A percentile compares a stretch with the other conserved stretches of the same genome.
Conservation (phyloP, 2,797 vertebrate species). For the Oreortyx pictus region DNA sequence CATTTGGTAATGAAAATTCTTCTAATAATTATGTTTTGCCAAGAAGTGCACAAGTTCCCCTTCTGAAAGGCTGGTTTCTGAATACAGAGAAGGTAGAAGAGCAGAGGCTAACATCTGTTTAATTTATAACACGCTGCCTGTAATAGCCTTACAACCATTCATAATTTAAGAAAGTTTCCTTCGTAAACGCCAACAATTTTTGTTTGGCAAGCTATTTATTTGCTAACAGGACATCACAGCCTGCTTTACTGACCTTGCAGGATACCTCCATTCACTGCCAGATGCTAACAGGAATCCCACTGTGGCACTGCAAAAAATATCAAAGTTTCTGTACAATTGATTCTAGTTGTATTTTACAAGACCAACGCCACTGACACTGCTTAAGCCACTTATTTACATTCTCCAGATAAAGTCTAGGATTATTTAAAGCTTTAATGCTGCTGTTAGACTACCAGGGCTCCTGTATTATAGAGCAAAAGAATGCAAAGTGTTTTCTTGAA, state of each 20-base stretch:
- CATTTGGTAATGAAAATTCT: slow-evolving; percentile 18
- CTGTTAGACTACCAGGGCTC: not conserved
- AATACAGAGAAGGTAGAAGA: not conserved
- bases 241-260: accelerated
- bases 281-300: not conserved
- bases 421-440: not conserved
- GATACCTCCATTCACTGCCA: not conserved
- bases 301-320: not conserved
- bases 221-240: not conserved
- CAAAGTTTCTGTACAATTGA: not conserved
- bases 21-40: not conserved
- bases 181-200: not conserved
- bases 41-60: not conserved
- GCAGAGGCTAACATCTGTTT: not conserved
- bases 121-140: not conserved
- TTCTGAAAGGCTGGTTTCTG: not conserved
- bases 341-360: not conserved
- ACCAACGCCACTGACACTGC: not conserved
- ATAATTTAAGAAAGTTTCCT: not conserved
- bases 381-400: not conserved
- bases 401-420: not conserved
- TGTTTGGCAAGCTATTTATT: not conserved
- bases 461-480: no score
- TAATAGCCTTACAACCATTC: not conserved
- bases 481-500: not conserved